Evolutionary conservation across 2,797 vertebrate species (phyloP), one percentile per base, ranked within the genome.

Genomic region (Catostomus latipinnis): DNA sequence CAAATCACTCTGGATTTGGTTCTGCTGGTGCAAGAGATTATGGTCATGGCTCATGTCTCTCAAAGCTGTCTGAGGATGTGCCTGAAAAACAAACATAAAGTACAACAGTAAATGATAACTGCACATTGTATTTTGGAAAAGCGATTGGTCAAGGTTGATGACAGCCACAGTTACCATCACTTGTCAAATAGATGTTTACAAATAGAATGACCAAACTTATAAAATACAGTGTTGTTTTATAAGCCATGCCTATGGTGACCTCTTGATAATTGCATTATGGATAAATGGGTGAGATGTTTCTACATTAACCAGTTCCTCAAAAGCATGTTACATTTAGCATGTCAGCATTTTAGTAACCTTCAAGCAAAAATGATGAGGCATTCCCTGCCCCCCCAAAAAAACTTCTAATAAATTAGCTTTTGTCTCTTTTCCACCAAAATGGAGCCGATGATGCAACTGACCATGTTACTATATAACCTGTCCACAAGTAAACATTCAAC

Each of bases 1-100:
- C 67, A 92, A 91, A 18, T 93, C 86, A 49, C 92, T 93, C 86
- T 93, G 90, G 60, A 93, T 90, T 89, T 89, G 94, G 87, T 94
- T 93, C 5, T 92, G 89, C 0, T 85, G 86, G 0, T 91, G 89
- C 79, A 89, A 16, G 80, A 61, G 81, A 81, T 74, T 91, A 0
- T 88, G 78, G 48, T 57, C 76, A 16, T 90, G 90, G 13, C 91
- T 93, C 66, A 85, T 83, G 18, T 84, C 88, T 4, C 72, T 87
- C 1, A 83, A 89, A 48, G 85, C 60, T 11, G 77, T 66, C 73
- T 92, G 89, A 71, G 86, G 86, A 52, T 91, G 88, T 67, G 90
- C 88, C 95, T 97, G 88, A 83, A 65, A 76, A 18, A 71, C 0
- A 62, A 71, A 14, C 61, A 16, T 9, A 6, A 45, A 13, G 48